Evolutionary conservation across 2,113 vertebrate genomes (phyloP), one percentile per base, ranked within the genome.

Genomic region (Charina bottae): DNA sequence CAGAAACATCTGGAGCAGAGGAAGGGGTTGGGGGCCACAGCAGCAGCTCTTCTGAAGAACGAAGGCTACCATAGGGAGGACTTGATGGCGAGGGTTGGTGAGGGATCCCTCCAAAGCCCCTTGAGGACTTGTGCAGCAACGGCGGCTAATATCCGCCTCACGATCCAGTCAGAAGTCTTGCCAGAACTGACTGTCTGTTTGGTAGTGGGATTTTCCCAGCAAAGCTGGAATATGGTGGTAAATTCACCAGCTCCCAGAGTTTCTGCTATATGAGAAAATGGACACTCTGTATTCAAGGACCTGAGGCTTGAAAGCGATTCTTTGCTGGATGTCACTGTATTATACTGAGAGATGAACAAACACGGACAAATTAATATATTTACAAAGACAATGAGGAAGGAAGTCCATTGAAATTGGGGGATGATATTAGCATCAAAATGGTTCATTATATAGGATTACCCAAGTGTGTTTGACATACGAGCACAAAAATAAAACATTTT

Each of bases 401-500:
- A 55, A 88, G 56, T 1, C 4, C 15, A 9, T 42, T 0, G 33
- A 0, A 3, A 53, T 9, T 19, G 85, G 59, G 33, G 9, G 87
- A 87, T 88, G 64, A 89, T 21, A 68, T 78, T 72, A 88, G 37
- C 26, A 21, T 26, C 55, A 21, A 12, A 0, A 42, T 85, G 1
- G 33, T 58, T 92, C 0, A 1, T 53, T 68, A 88, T 84, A 94
- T 94, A 94, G 46, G 93, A 95, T 96, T 95, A 94, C 94, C 94
- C 26, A n/a, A 91, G 95, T 92, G 93, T 87, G 92, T 59, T 94
- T 49, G 93, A 94, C 93, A 95, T 90, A 94, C 90, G 95, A 95
- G 96, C 97, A 97, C 94, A 97, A 97, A 98, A 98, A 98, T 97
- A 97, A 97, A 98, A 92, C 93, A 93, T 97, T 97, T 97, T 95